Evolutionary conservation across 1,140 invertebrate genomes (phyloP), one percentile per base, ranked within the genome.

Genomic region (Holotrichia oblita): DNA sequence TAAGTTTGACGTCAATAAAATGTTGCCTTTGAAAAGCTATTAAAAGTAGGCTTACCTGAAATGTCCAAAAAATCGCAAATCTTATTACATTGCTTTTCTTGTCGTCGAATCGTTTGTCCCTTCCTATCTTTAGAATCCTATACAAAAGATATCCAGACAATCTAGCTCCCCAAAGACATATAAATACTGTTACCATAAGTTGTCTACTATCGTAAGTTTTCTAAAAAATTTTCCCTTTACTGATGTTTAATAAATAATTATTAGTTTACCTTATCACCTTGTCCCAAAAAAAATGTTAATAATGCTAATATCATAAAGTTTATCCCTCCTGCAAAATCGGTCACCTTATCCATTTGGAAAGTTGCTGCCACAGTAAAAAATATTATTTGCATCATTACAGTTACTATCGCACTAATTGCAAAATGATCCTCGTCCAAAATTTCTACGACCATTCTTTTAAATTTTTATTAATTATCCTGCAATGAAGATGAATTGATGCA

Each of bases 51-150:
- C 73, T 85, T 87, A 95, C 94, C 90, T 95, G 96, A 87, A 97
- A 97, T 0, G 94, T 96, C 92, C 96, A 98, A 87, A 97, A 97
- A 0, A 96, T 92, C 24, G 94, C 95, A 86, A 96, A 97, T 81
- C 94, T 89, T 40, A 97, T 92, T 6, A 94, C 91, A 84, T 96
- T 97, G 80, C 94, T 94, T 79, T 94, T 91, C 79, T 94, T 93
- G 87, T 97, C 95, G 84, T 97, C 95, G 85, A 97, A 97, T 82
- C 95, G 91, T 81, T 96, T 95, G 86, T 98, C 96, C 83, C 95
- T 91, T 14, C 96, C 96, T 81, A 97, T 94, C 88, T 95, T 95
- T 40, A 97, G 89, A 79, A 97, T 96, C 80, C 96, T 90, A 86
- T 96, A 97, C 3, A 97, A 88, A 0, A 98, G 89, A 86, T 97